Evolutionary conservation across 2,113 vertebrate genomes (phyloP).

Genomic region (Collichthys lucidus): DNA sequence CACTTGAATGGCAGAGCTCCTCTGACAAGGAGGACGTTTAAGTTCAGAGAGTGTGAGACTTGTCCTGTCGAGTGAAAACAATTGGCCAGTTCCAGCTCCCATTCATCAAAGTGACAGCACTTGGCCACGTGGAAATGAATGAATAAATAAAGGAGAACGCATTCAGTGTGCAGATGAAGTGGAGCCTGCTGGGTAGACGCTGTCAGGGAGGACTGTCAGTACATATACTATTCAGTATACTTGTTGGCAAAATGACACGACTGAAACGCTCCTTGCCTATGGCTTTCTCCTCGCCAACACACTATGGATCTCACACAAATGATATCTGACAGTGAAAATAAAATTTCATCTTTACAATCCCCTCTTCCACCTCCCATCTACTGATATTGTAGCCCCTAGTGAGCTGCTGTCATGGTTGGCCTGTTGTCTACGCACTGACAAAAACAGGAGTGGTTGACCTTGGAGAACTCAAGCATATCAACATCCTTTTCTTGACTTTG

Average conservation of each 20-base stretch:
- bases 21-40: conserved; percentile 67
- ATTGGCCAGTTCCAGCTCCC: conserved; percentile 75
- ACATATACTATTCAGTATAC: conserved; percentile 46
- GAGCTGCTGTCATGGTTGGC: conserved; percentile 27
- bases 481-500: conserved; percentile 44
- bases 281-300: background rate
- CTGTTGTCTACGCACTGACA: conserved; percentile 13
- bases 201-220: conserved; percentile 61
- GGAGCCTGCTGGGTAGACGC: conserved; percentile 60
- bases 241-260: conserved; percentile 54
- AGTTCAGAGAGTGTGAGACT: conserved; percentile 75
- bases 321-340: conserved; percentile 38
- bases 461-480: conserved; percentile 18
- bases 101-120: conserved; percentile 84
- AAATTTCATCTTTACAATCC: conserved; percentile 15
- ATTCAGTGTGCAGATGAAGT: conserved; percentile 77
- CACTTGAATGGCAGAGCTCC: conserved; percentile 33
- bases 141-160: conserved; percentile 81
- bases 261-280: conserved; percentile 32
- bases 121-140: conserved; percentile 79
- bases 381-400: background rate
- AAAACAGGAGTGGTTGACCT: conserved; percentile 35
- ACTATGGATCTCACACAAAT: conserved; percentile 30
- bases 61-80: conserved; percentile 76
- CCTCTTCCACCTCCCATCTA: conserved; percentile 6